phyloP scores from a whole-genome alignment of 2,888 invertebrate genomes.

The Eristalis arbustorum region DNA sequence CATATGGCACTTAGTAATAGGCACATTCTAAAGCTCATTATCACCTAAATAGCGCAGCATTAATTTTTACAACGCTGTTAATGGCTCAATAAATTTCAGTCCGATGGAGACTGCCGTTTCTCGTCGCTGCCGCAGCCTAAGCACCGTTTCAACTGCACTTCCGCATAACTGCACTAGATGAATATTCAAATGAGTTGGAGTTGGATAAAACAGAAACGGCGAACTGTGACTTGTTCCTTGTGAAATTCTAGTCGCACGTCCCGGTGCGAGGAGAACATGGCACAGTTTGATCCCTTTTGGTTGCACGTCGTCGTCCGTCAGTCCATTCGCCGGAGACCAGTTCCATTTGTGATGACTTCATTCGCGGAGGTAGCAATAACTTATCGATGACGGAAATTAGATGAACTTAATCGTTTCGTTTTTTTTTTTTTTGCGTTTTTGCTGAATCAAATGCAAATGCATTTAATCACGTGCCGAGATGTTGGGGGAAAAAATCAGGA shows the following conservation, averaged over 20 bases:
- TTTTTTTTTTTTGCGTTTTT: neutral
- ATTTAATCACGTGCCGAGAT: neutral
- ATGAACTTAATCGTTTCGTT: neutral
- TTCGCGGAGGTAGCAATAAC: neutral
- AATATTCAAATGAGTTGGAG: slow-evolving; percentile 46
- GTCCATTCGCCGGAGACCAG: neutral
- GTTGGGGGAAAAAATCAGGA: neutral
- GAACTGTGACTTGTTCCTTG: neutral
- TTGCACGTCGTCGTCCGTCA: neutral
- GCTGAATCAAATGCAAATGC: neutral
- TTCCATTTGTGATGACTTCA: neutral
- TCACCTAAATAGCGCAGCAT: neutral
- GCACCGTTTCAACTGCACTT: slow-evolving; percentile 44
- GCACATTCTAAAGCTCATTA: neutral
- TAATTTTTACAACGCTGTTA: neutral
- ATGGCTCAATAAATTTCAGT: neutral
- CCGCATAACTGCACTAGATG: slow-evolving; percentile 51
- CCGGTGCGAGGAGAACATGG: neutral
- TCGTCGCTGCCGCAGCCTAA: neutral
- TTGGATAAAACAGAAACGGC: slow-evolving; percentile 6
- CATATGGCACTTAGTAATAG: neutral
- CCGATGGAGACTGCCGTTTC: neutral
- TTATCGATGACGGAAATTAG: neutral
- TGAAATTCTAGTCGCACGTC: slow-evolving; percentile 31
- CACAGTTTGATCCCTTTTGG: neutral